Evolutionary conservation across 2,888 invertebrate genomes (phyloP).

Genomic region (Ypsolopha scabrella): DNA sequence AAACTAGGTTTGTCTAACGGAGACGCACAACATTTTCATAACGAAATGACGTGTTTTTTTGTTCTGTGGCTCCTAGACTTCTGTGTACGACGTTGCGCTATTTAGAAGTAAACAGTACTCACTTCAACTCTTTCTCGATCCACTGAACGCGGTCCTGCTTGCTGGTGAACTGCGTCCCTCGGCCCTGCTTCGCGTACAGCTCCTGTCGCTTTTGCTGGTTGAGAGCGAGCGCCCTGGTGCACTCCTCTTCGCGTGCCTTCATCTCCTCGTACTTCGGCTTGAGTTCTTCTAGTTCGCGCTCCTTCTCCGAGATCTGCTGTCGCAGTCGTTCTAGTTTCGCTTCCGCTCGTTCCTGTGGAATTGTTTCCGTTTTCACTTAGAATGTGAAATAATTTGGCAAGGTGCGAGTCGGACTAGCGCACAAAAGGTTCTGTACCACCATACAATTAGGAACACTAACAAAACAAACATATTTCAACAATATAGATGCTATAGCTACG

Average conservation of each 20-base stretch:
- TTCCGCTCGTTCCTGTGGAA: slow-evolving; percentile 81
- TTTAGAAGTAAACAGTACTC: too few species aligned
- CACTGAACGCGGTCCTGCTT: slow-evolving; percentile 95
- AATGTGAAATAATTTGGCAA: slow-evolving; percentile 1
- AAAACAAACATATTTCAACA: too few species aligned
- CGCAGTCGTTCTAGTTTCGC: slow-evolving; percentile 88
- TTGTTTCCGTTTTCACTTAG: background rate
- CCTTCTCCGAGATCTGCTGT: slow-evolving; percentile 89
- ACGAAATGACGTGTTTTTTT: too few species aligned
- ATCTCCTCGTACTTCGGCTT: slow-evolving; percentile 95
- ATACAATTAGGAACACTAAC: too few species aligned
- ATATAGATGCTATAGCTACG: too few species aligned
- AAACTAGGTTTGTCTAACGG: too few species aligned
- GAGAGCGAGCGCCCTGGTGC: slow-evolving; percentile 86
- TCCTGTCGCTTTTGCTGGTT: slow-evolving; percentile 97
- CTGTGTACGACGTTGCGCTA: too few species aligned
- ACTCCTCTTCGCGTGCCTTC: slow-evolving; percentile 93
- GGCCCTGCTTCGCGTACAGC: slow-evolving; percentile 97
- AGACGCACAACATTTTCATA: too few species aligned
- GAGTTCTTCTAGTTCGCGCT: slow-evolving; percentile 88
- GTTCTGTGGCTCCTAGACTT: too few species aligned
- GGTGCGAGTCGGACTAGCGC: too few species aligned
- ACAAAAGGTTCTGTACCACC: too few species aligned
- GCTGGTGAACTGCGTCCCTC: slow-evolving; percentile 96
- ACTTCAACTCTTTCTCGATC: slow-evolving; percentile 96